Evolutionary conservation across 2,888 invertebrate genomes (phyloP).

Genomic region (Chloroclystis v-ata): DNA sequence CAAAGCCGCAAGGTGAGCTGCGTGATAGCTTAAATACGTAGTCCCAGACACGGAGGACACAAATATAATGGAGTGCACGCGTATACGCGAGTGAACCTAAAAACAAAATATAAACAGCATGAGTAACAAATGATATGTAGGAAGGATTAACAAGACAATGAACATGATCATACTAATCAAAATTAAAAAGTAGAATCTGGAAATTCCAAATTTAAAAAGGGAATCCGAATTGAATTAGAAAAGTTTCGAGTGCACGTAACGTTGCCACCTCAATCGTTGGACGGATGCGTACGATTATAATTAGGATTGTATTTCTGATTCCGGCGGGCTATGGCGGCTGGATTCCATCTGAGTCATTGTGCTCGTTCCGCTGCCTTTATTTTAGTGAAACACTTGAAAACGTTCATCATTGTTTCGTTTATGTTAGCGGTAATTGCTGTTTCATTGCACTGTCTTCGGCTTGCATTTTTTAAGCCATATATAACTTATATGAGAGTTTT

Average conservation of each 20-base stretch:
- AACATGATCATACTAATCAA: no score
- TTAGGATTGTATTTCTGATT: constrained; percentile 79
- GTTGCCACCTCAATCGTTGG: constrained; percentile 69
- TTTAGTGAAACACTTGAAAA: constrained; percentile 74
- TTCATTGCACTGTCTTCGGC: background rate
- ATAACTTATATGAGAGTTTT: no score
- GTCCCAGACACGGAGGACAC: no score
- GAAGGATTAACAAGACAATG: no score
- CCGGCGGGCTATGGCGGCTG: constrained; percentile 74
- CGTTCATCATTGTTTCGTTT: constrained; percentile 64
- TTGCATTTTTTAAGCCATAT: background rate
- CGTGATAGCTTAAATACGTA: no score
- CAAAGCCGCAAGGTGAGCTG: no score
- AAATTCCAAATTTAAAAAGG: no score
- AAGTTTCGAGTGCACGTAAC: constrained; percentile 23
- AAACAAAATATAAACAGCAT: no score
- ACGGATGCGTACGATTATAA: constrained; percentile 78
- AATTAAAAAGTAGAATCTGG: no score
- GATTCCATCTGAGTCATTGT: constrained; percentile 78
- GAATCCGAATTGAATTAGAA: background rate
- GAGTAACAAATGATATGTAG: no score
- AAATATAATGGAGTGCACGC: no score
- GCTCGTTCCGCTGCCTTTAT: constrained; percentile 75
- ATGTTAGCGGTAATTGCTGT: constrained; percentile 40
- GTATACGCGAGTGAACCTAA: no score